phyloP scores from a whole-genome alignment of 2,888 invertebrate species.

The Mactromeris polynyma region DNA sequence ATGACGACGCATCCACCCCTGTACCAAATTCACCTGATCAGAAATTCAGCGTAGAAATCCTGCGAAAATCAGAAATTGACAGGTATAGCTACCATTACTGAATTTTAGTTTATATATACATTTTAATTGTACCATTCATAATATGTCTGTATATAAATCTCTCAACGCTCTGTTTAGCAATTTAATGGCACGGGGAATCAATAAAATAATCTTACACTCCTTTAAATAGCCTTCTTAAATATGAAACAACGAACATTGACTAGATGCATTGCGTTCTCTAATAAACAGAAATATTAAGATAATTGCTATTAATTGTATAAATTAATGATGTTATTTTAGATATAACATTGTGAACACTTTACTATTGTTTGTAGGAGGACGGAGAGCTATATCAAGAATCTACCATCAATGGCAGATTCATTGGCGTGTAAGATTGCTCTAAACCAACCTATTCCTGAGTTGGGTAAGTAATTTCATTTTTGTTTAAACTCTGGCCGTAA shows the following conservation, averaged over 20 bases:
- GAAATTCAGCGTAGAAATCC: slow-evolving; percentile 52
- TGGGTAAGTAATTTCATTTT: slow-evolving; percentile 43
- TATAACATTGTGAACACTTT: no score
- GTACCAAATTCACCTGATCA: neutral
- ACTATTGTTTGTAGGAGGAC: slow-evolving; percentile 44
- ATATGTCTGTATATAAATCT: no score
- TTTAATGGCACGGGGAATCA: no score
- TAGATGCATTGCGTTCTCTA: no score
- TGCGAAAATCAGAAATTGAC: slow-evolving; percentile 59
- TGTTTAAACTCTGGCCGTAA: neutral
- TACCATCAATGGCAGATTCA: slow-evolving; percentile 21
- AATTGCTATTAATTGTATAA: no score
- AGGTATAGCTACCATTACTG: slow-evolving; percentile 24
- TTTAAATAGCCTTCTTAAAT: no score
- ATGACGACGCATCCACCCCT: slow-evolving; percentile 6
- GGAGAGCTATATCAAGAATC: slow-evolving; percentile 50
- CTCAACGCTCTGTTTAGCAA: no score
- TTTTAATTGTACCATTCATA: no score
- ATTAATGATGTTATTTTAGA: no score
- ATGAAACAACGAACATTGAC: no score
- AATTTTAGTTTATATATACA: neutral
- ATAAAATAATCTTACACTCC: no score
- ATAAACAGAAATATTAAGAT: no score
- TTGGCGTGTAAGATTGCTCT: slow-evolving; percentile 52
- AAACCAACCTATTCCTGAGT: slow-evolving; percentile 38